These are phyloP conservation scores for Sycophaga agraensis DNA, from an alignment of 1,140 invertebrate genomes.

Conservation along the genomic window DNA sequence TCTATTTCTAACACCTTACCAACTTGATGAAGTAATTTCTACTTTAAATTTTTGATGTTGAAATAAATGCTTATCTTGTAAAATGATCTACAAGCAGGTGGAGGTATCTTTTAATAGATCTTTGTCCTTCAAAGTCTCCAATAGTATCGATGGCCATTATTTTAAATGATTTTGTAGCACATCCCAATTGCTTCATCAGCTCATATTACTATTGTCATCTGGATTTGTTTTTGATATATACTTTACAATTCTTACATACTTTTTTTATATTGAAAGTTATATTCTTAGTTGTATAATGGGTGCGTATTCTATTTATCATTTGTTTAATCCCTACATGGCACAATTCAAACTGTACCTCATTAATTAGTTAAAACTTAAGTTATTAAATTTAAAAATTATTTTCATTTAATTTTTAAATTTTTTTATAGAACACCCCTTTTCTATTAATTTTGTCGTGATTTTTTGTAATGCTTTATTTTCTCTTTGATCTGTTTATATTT, in stretches of 20 bases:
- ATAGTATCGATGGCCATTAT: constrained; percentile 47
- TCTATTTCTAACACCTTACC: constrained; percentile 34
- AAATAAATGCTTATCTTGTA: constrained; percentile 42
- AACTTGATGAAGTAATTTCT: constrained; percentile 47
- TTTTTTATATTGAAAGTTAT: constrained; percentile 11
- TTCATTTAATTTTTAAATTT: constrained; percentile 22
- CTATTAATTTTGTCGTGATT: constrained; percentile 36
- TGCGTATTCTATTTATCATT: constrained; percentile 18
- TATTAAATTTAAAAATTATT: constrained; percentile 1
- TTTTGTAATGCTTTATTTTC: background rate
- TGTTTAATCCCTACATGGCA: constrained; percentile 6
- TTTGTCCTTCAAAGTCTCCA: constrained; percentile 38
- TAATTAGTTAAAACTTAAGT: background rate
- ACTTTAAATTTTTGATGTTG: constrained; percentile 42
- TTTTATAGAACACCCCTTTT: constrained; percentile 30
- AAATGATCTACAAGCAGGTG: constrained; percentile 41
- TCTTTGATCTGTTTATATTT: background rate
- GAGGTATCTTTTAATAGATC: constrained; percentile 43
- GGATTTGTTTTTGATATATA: constrained; percentile 33
- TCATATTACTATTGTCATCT: constrained; percentile 24
- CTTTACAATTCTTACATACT: constrained; percentile 16
- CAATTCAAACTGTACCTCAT: background rate
- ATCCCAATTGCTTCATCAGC: constrained; percentile 34
- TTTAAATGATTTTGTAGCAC: constrained; percentile 39
- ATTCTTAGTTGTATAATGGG: constrained; percentile 26